A percentile compares a stretch with the other conserved stretches of the same genome.
These are phyloP conservation scores for Myrmecobius fasciatus DNA, from an alignment of 2,113 vertebrate genomes.

Conservation along the genomic window DNA sequence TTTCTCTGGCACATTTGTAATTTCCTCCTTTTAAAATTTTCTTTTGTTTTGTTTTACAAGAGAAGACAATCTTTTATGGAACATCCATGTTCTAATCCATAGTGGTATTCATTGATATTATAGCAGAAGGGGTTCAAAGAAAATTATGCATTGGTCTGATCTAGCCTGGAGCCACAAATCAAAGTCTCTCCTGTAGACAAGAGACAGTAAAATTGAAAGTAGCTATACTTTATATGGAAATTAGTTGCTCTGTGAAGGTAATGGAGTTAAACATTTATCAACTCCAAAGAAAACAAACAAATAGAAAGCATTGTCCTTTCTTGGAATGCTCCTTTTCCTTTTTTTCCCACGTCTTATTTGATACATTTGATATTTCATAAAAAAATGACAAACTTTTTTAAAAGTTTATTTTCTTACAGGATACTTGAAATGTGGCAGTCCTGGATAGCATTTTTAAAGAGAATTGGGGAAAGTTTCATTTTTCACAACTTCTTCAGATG, in stretches of 20 bases:
- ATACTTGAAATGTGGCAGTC: neutral
- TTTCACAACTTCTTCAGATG: slow-evolving; percentile 30
- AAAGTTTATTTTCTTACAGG: slow-evolving; percentile 38
- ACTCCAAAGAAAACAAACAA: slow-evolving; percentile 75
- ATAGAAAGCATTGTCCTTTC: slow-evolving; percentile 65
- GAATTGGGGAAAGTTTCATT: slow-evolving; percentile 43
- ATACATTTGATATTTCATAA: slow-evolving; percentile 37
- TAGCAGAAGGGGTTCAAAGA: slow-evolving; percentile 81
- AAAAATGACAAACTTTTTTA: slow-evolving; percentile 20
- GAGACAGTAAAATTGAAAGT: slow-evolving; percentile 80
- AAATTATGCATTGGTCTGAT: slow-evolving; percentile 84
- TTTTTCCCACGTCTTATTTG: slow-evolving; percentile 70
- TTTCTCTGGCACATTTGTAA: slow-evolving; percentile 66
- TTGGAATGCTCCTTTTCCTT: slow-evolving; percentile 50
- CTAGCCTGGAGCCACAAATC: slow-evolving; percentile 86
- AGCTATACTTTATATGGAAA: slow-evolving; percentile 87
- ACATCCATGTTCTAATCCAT: slow-evolving; percentile 77
- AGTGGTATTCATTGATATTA: slow-evolving; percentile 79
- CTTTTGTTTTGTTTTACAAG: slow-evolving; percentile 36
- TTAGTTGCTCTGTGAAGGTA: slow-evolving; percentile 80
- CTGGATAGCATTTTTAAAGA: neutral
- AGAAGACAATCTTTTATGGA: slow-evolving; percentile 80
- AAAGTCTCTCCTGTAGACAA: slow-evolving; percentile 80
- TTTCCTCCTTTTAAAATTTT: slow-evolving; percentile 53
- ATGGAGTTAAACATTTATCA: slow-evolving; percentile 81